Evolutionary conservation across 2,888 invertebrate genomes (phyloP).

Genomic region (Digitonthophagus gazella): DNA sequence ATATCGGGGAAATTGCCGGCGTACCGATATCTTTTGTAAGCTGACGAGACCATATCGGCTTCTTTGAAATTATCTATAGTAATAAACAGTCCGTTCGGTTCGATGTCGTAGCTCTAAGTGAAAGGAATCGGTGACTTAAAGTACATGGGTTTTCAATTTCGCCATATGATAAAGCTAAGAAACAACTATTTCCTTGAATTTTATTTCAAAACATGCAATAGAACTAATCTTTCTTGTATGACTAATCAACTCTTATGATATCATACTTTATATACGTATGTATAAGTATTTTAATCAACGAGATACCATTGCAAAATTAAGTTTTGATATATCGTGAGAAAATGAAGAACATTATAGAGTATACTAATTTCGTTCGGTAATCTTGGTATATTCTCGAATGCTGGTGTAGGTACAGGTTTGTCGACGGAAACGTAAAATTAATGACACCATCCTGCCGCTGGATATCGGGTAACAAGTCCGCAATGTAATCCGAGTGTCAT

Average conservation of each 20-base stretch:
- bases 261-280: too few species aligned
- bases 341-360: not conserved
- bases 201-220: too few species aligned
- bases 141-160: not conserved
- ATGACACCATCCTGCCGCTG: not conserved
- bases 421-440: not conserved
- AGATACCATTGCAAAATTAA: too few species aligned
- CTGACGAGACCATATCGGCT: not conserved
- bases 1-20: slow-evolving; percentile 18
- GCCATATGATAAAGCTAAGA: not conserved
- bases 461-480: not conserved
- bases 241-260: too few species aligned
- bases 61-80: not conserved
- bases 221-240: too few species aligned
- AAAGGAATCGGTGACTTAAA: not conserved
- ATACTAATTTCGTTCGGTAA: not conserved
- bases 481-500: not conserved
- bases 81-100: not conserved
- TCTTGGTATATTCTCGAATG: not conserved
- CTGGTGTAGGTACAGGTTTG: not conserved
- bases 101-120: not conserved
- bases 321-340: too few species aligned
- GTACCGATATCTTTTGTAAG: not conserved
- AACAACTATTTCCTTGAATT: not conserved
- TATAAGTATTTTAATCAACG: too few species aligned